phyloP scores from a whole-genome alignment of 2,797 vertebrate genomes.

The Odontamblyopus rebecca region DNA sequence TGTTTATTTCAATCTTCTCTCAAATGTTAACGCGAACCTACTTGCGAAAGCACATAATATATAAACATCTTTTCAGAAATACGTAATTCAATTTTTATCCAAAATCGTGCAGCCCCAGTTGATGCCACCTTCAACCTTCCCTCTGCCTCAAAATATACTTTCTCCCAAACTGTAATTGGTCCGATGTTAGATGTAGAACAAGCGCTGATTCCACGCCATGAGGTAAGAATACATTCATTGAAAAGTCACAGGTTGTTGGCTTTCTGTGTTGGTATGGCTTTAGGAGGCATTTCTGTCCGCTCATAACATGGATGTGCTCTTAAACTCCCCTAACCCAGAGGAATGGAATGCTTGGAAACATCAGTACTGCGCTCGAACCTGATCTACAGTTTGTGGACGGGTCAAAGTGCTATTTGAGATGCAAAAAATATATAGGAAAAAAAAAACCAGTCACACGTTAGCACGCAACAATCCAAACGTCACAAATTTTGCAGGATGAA shows the following conservation, averaged over 20 bases:
- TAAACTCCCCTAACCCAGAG: constrained; percentile 52
- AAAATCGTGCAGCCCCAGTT: constrained; percentile 8
- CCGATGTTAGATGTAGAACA: constrained; percentile 68
- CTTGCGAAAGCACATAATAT: too few relatives aligned
- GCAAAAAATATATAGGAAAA: constrained; percentile 33
- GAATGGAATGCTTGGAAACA: constrained; percentile 74
- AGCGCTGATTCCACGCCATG: constrained; percentile 70
- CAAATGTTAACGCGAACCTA: too few relatives aligned
- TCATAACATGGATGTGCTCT: constrained; percentile 62
- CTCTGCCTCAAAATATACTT: constrained; percentile 46
- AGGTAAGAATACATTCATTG: constrained; percentile 79
- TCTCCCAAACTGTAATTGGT: constrained; percentile 73
- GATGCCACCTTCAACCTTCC: constrained; percentile 26
- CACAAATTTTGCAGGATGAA: constrained; percentile 43
- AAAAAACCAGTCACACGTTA: constrained; percentile 2
- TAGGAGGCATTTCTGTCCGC: constrained; percentile 58
- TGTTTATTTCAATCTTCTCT: too few relatives aligned
- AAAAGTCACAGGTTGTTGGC: constrained; percentile 72
- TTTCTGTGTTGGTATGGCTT: constrained; percentile 77
- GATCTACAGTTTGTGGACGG: constrained; percentile 68
- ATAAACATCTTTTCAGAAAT: too few relatives aligned
- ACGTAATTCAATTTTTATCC: too few relatives aligned
- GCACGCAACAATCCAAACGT: constrained; percentile 18
- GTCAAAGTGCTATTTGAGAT: constrained; percentile 73
- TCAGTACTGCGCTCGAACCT: constrained; percentile 61